phyloP scores from a whole-genome alignment of 2,797 vertebrate species.

The Gobio occitaniae region DNA sequence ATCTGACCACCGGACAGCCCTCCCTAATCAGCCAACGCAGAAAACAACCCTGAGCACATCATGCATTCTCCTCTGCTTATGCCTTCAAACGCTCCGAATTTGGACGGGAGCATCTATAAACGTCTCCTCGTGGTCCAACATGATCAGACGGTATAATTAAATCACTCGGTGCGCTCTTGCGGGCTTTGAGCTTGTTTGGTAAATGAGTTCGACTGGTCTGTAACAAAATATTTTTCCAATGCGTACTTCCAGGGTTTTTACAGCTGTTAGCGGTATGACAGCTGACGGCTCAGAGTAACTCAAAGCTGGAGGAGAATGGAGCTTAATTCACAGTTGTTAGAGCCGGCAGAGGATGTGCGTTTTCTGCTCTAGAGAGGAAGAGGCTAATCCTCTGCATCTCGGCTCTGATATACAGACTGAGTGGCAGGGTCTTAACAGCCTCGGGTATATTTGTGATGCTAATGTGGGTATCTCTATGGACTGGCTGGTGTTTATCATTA shows the following conservation, averaged over 20 bases:
- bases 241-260: conserved; percentile 2
- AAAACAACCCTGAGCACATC: conserved; percentile 55
- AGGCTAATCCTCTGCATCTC: conserved; percentile 53
- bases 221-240: conserved; percentile 12
- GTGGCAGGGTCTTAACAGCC: conserved; percentile 34
- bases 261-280: conserved; percentile 35
- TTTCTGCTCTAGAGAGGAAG: conserved; percentile 44
- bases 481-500: conserved; percentile 39
- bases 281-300: conserved; percentile 17
- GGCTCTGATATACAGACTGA: conserved; percentile 34
- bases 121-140: conserved; percentile 44
- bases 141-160: conserved; percentile 49
- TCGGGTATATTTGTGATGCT: conserved; percentile 28
- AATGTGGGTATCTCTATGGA: conserved; percentile 23
- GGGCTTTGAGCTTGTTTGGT: conserved; percentile 30
- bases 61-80: conserved; percentile 39
- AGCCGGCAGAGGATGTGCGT: conserved; percentile 44
- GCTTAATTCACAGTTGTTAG: conserved; percentile 51
- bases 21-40: conserved; percentile 51
- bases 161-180: conserved; percentile 18
- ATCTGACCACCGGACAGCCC: conserved; percentile 62
- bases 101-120: conserved; percentile 35
- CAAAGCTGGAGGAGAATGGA: conserved; percentile 49
- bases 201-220: conserved; percentile 36
- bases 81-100: conserved; percentile 27